Evolutionary conservation across 2,113 vertebrate species (phyloP).

Genomic region (Gnathonemus echidnorhynchus): DNA sequence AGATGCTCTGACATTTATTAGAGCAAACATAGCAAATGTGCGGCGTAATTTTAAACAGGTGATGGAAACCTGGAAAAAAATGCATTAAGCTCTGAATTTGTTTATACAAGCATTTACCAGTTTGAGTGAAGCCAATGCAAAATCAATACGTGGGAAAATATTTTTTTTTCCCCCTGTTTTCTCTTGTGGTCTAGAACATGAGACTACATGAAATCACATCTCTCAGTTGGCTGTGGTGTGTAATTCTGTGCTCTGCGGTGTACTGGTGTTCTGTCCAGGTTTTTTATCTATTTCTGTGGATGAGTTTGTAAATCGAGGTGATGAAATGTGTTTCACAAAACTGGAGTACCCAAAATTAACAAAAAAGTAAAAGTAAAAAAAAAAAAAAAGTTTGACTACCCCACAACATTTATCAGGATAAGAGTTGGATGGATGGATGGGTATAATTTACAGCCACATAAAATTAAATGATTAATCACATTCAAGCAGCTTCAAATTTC

Average conservation of each 20-base stretch:
- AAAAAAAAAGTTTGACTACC: neutral
- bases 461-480: neutral
- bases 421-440: neutral
- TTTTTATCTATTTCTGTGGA: neutral
- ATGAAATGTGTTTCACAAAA: neutral
- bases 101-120: neutral
- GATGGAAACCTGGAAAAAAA: neutral
- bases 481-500: neutral
- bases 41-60: slow-evolving; percentile 1
- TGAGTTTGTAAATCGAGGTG: neutral
- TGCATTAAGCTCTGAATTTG: neutral
- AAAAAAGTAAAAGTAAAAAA: neutral
- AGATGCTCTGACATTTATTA: slow-evolving; percentile 15
- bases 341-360: neutral
- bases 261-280: neutral
- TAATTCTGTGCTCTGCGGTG: neutral
- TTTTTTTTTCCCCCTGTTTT: neutral
- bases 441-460: neutral
- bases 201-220: neutral
- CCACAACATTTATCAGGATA: neutral
- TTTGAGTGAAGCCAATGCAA: neutral
- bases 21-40: slow-evolving; percentile 2
- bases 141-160: neutral
- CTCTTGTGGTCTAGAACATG: neutral
- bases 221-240: neutral